Base-by-base conservation (phyloP, 2,888 invertebrate genomes). In the Entomobrya multifasciata region DNA sequence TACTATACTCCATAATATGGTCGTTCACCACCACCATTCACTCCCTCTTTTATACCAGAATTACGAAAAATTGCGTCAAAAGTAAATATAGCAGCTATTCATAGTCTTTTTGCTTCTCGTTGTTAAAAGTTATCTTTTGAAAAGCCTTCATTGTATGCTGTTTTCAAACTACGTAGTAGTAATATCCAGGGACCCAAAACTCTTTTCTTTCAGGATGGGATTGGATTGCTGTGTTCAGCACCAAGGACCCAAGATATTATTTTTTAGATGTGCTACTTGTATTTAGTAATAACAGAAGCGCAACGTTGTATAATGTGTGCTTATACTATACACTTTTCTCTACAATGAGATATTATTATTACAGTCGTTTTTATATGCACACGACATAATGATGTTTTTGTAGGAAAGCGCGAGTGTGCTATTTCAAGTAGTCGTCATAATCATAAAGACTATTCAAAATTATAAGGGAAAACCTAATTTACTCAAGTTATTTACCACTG, bases 381-480 rank as follows among this genome's bases (percentile, higher is more conserved):
- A 20, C 74, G 74, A 20, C 55, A 62, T 30, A 60, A 83, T 49
- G 74, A 65, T 62, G 70, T 74, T 83, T 81, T 83, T 49, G 62
- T 41, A 47, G 36, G 52, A n/a, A 36, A 36, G 36, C 36, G 25
- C 44, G 77, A 67, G 77, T 47, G 77, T 70, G 65, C 84, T 77
- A 85, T 74, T 86, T 52, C 79, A 79, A 86, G 86, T 79, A 44
- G 60, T 72, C 79, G 74, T 79, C 86, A 79, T 86, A 86, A 86
- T 86, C 79, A 86, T 86, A 86, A 86, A 86, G 86, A 79, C 86
- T 72, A 86, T 86, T 86, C 86, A 86, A 86, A 86, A 86, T 86
- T 86, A 86, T 79, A 86, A 79, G 86, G 86, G 79, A 86, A 85
- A 86, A 86, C 86, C 86, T 86, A 86, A 86, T 86, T 86, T 86